Percentiles rank a stretch among this genome's conserved stretches.
These are phyloP conservation scores for Eptatretus burgeri DNA, from an alignment of 2,113 vertebrate species.

Conservation along the genomic window DNA sequence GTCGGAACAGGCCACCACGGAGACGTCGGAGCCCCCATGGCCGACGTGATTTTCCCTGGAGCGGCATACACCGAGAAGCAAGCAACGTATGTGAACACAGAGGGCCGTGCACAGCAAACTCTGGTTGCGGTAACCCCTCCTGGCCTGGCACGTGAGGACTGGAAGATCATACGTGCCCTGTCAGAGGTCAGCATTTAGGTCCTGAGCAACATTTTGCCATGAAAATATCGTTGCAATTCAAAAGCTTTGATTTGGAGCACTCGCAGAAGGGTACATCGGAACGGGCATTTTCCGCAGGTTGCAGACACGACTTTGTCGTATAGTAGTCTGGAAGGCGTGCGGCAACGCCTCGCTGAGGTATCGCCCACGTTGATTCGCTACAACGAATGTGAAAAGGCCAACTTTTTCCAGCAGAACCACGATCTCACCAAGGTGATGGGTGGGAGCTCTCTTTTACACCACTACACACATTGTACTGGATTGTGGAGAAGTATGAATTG, in stretches of 20 bases:
- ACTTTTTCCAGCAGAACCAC: constrained; percentile 69
- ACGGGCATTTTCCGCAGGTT: constrained; percentile 22
- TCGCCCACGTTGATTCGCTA: constrained; percentile 72
- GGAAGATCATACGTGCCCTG: constrained; percentile 71
- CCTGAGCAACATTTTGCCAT: too few relatives aligned
- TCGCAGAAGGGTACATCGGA: neutral
- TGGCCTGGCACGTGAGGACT: constrained; percentile 72
- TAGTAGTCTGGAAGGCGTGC: constrained; percentile 39
- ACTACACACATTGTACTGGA: neutral
- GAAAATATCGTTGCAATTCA: neutral
- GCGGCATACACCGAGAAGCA: constrained; percentile 83
- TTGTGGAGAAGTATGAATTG: too few relatives aligned
- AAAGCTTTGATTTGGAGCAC: constrained; percentile 6
- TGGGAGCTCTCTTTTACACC: constrained; percentile 11
- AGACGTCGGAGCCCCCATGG: constrained; percentile 55
- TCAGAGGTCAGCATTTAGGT: constrained; percentile 33
- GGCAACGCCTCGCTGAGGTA: constrained; percentile 46
- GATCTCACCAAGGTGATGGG: constrained; percentile 65
- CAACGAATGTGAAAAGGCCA: constrained; percentile 59
- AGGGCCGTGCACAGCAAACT: constrained; percentile 70
- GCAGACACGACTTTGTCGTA: constrained; percentile 57
- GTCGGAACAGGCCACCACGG: constrained; percentile 51
- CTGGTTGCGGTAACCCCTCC: constrained; percentile 56
- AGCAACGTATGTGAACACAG: constrained; percentile 69
- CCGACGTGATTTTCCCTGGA: constrained; percentile 61